A percentile compares a stretch with the other conserved stretches of the same genome.
Evolutionary conservation across 2,113 vertebrate species (phyloP).

Genomic region (Varanus komodoensis): DNA sequence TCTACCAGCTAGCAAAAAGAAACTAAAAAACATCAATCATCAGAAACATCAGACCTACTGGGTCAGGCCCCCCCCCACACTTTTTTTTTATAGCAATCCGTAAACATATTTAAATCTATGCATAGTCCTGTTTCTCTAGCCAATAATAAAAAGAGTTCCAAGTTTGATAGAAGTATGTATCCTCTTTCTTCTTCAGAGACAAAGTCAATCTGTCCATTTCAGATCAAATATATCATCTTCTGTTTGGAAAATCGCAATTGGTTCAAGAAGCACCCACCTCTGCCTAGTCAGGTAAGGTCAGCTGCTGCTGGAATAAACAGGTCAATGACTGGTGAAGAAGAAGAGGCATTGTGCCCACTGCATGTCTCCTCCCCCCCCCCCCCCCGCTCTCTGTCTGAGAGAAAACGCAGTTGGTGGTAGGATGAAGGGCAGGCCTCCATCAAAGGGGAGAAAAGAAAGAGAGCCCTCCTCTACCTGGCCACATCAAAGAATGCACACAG

Average conservation of each 20-base stretch:
- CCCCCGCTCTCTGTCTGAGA: not conserved
- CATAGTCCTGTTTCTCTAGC: too few species aligned
- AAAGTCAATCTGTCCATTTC: too few species aligned
- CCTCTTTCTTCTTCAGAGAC: too few species aligned
- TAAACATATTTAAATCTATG: too few species aligned
- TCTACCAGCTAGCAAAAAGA: too few species aligned
- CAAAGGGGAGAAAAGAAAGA: not conserved
- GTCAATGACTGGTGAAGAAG: not conserved
- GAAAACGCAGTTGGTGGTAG: not conserved
- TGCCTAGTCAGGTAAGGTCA: not conserved
- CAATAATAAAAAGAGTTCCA: too few species aligned
- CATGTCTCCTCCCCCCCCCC: not conserved
- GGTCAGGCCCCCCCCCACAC: too few species aligned
- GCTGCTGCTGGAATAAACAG: not conserved
- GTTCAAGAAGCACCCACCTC: not conserved
- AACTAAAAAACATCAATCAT: too few species aligned
- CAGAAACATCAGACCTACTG: too few species aligned
- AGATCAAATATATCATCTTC: not conserved
- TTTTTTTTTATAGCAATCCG: too few species aligned
- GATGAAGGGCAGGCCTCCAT: not conserved
- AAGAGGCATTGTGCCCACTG: not conserved
- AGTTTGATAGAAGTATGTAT: too few species aligned
- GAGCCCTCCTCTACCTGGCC: not conserved
- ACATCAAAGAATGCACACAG: not conserved
- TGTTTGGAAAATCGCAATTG: not conserved